Conservation (phyloP, 1,140 invertebrate species). For the Plutomurus gul region DNA sequence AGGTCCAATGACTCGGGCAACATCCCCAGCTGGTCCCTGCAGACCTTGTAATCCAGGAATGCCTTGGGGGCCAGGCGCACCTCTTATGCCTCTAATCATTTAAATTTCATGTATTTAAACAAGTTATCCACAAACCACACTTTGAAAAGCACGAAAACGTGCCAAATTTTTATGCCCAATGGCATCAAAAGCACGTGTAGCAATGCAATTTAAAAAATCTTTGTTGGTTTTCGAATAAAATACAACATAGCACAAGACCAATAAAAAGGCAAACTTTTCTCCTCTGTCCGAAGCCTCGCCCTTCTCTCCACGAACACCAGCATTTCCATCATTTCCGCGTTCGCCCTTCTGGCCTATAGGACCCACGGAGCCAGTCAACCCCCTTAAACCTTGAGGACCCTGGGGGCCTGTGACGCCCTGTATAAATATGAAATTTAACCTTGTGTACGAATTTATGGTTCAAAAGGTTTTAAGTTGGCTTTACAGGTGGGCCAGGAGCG, state of each 20-base stretch:
- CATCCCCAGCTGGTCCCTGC: slow-evolving; percentile 53
- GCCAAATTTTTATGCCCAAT: no score
- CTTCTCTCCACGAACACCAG: slow-evolving; percentile 58
- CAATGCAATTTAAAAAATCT: no score
- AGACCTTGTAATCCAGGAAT: slow-evolving; percentile 45
- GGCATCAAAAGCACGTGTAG: no score
- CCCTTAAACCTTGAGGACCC: slow-evolving; percentile 56
- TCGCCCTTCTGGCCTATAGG: slow-evolving; percentile 59
- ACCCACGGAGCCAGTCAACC: slow-evolving; percentile 53
- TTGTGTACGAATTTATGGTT: neutral
- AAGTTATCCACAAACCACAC: neutral
- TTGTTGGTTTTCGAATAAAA: no score
- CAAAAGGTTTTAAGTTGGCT: neutral
- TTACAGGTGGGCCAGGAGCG: slow-evolving; percentile 54
- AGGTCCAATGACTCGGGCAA: slow-evolving; percentile 31
- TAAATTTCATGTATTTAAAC: neutral
- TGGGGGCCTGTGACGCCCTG: slow-evolving; percentile 56
- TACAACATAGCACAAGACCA: no score
- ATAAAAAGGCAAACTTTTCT: no score
- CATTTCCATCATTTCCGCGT: slow-evolving; percentile 55
- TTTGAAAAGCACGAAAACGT: neutral
- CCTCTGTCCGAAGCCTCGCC: slow-evolving; percentile 43
- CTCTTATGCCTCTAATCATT: slow-evolving; percentile 50
- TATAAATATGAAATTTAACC: neutral
- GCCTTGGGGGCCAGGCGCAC: slow-evolving; percentile 59